A percentile compares a stretch with the other conserved stretches of the same genome.
Evolutionary conservation across 2,113 vertebrate genomes (phyloP).

Genomic region (Oncorhynchus masou): DNA sequence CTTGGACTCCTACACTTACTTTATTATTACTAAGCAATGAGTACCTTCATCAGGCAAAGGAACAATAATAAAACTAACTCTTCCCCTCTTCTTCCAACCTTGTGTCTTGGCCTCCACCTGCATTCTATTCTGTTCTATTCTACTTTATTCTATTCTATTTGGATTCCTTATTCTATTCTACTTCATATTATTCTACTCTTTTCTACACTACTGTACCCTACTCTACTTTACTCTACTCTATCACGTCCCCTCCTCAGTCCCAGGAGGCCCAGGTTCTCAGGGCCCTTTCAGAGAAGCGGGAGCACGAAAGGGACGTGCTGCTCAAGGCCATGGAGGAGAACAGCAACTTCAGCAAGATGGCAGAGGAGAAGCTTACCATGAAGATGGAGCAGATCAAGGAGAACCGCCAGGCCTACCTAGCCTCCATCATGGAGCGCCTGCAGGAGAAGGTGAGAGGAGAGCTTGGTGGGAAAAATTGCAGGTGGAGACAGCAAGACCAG

Average conservation of each 20-base stretch:
- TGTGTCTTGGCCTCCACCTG: neutral
- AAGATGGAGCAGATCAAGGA: conserved; percentile 98
- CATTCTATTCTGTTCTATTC: conserved; percentile 1
- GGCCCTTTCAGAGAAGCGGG: conserved; percentile 88
- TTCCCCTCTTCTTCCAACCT: neutral
- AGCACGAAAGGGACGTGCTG: conserved; percentile 92
- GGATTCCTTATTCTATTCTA: conserved; percentile 27
- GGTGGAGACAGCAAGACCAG: neutral
- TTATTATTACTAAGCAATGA: too few species aligned
- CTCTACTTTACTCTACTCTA: too few species aligned
- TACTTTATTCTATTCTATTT: neutral
- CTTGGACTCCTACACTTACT: too few species aligned
- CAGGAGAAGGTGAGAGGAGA: conserved; percentile 85
- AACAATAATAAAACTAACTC: neutral
- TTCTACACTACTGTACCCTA: neutral
- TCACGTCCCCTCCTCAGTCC: conserved; percentile 68
- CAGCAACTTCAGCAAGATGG: conserved; percentile 97
- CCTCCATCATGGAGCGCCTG: conserved; percentile 90
- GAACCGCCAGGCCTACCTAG: conserved; percentile 90
- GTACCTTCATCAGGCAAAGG: too few species aligned
- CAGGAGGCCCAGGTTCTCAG: conserved; percentile 93
- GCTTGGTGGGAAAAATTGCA: neutral
- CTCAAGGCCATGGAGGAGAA: conserved; percentile 98
- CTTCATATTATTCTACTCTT: conserved; percentile 16
- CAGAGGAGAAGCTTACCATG: conserved; percentile 89